Evolutionary conservation across 2,888 invertebrate species (phyloP), one percentile per base, ranked within the genome.

Genomic region (Meteorus cinctellus): DNA sequence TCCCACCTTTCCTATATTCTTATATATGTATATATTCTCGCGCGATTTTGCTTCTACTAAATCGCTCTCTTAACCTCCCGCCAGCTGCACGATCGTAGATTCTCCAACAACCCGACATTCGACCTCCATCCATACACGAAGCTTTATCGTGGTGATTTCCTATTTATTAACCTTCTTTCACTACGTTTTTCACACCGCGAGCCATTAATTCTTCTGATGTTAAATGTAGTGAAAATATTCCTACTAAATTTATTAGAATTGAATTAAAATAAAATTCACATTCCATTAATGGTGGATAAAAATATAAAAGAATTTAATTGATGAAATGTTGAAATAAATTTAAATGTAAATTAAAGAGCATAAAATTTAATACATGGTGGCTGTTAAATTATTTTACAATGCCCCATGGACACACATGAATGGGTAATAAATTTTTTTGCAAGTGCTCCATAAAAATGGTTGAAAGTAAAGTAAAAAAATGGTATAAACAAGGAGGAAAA

Each of bases 111-210:
- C 41, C n/a, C 48, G n/a, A 4, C 60, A 60, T 27, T 60, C 67
- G 41, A 74, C 74, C 60, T 74, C 48, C 31, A 74, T 74, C 19
- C 29, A 48, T 12, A 41, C 34, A 16, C 16, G 24, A 29, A 16
- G 29, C 31, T 74, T 69, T 74, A 74, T 68, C 74, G 60, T 34
- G 19, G 68, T 36, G 65, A 74, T 74, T 74, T 74, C 51, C 59
- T 59, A 73, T 73, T 73, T 73, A 59, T 73, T 59, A 66, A 66
- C 34, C 41, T 59, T 55, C 59, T 70, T 19, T 71, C 36, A 24
- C 65, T 5, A 16, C 65, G n/a, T 36, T 65, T 36, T 31, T 41
- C 36, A 31, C 65, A 65, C 34, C 16, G n/a, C 24, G 36, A 34
- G 3, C 65, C 65, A 41, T 65, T 65, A 19, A 19, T 55, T 55